phyloP scores from a whole-genome alignment of 2,797 vertebrate species.

The Myotis daubentonii region DNA sequence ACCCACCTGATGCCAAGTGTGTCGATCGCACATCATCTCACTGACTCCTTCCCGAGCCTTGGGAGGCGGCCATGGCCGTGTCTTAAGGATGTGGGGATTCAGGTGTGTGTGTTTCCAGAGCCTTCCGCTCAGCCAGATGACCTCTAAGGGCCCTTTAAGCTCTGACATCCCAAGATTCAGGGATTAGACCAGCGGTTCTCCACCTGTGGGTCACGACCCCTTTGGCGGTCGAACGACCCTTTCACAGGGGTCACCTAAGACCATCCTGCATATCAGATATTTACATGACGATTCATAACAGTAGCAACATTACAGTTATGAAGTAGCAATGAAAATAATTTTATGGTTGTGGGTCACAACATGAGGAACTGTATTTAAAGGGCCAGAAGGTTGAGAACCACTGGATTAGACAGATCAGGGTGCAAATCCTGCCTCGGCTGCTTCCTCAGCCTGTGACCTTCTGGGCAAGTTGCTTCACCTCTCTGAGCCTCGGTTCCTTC shows the following conservation, averaged over 20 bases:
- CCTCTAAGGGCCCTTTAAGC: background rate
- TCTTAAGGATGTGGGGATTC: background rate
- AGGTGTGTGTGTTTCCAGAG: background rate
- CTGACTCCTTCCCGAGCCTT: no score
- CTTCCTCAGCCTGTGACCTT: background rate
- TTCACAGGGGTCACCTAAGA: no score
- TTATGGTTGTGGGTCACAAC: no score
- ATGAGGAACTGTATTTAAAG: no score
- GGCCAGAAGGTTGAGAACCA: no score
- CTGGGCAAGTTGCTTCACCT: background rate
- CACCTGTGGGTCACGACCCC: no score
- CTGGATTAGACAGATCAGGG: background rate
- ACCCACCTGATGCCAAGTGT: background rate
- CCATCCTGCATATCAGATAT: no score
- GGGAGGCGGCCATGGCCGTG: fast-evolving
- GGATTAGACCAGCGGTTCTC: no score
- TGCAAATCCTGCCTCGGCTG: background rate
- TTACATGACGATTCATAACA: no score
- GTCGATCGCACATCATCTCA: background rate
- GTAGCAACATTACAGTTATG: no score
- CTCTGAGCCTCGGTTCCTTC: background rate
- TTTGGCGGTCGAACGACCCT: no score
- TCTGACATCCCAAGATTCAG: background rate
- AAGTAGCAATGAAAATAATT: no score
- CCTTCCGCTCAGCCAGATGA: background rate